A percentile compares a stretch with the other conserved stretches of the same genome.
Evolutionary conservation across 2,797 vertebrate genomes (phyloP).

Genomic region (Parauchenoglanis ngamensis): DNA sequence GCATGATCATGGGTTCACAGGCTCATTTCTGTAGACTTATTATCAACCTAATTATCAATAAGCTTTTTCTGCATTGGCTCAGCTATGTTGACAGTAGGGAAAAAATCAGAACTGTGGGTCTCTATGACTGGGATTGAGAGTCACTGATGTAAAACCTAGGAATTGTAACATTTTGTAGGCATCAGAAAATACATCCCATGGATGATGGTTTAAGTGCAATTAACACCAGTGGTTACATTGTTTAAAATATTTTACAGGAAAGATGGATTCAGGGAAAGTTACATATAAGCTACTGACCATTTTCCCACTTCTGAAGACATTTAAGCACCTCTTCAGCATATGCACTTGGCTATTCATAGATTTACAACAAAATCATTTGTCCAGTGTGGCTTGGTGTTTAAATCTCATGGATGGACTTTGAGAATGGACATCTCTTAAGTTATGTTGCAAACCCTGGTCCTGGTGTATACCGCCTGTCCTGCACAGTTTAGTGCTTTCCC

Average conservation of each 20-base stretch:
- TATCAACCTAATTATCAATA: not conserved
- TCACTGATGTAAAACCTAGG: not conserved
- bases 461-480: not conserved
- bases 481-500: not conserved
- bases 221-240: not conserved
- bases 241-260: not conserved
- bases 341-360: not conserved
- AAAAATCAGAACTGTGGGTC: not conserved
- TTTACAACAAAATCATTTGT: not conserved
- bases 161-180: not conserved
- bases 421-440: not conserved
- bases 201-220: not conserved
- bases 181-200: not conserved
- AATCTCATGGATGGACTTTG: not conserved
- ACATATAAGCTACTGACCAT: not conserved
- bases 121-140: not conserved
- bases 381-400: not conserved
- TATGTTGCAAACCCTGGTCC: not conserved
- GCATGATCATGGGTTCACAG: no score
- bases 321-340: not conserved
- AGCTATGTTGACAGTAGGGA: not conserved
- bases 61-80: not conserved
- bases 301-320: not conserved
- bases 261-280: not conserved
- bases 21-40: not conserved